Evolutionary conservation across 1,140 invertebrate species (phyloP).

Genomic region (Papilio polyxenes): DNA sequence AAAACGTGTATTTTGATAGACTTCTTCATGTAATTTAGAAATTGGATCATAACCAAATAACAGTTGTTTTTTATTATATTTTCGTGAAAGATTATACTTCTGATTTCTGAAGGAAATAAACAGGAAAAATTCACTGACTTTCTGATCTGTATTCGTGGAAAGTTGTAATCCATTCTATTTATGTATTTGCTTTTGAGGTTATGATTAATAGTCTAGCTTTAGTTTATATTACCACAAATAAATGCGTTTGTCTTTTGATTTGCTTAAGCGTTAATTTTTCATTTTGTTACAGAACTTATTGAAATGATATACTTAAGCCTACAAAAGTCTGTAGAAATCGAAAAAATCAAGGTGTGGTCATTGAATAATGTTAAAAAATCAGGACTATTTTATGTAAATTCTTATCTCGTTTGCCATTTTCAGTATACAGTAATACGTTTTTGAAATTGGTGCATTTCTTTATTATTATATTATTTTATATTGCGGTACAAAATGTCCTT

Average conservation of each 20-base stretch:
- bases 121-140: not conserved
- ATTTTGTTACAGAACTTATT: not conserved
- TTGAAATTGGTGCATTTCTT: not conserved
- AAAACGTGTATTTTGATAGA: not conserved
- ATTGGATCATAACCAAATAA: slow-evolving; percentile 7
- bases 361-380: not conserved
- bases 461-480: not conserved
- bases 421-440: not conserved
- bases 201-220: not conserved
- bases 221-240: not conserved
- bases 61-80: not conserved
- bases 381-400: not conserved
- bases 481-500: not conserved
- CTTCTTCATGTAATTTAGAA: not conserved
- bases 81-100: slow-evolving; percentile 27
- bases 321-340: not conserved
- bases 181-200: not conserved
- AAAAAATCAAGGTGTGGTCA: too few relatives aligned
- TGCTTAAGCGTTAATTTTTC: too few relatives aligned
- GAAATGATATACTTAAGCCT: not conserved
- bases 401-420: not conserved
- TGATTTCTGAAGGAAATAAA: slow-evolving; percentile 10
- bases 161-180: slow-evolving; percentile 15
- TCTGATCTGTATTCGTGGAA: slow-evolving; percentile 7
- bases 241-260: not conserved